Evolutionary conservation across 2,113 vertebrate species (phyloP), one percentile per base, ranked within the genome.

Genomic region (Nanorana parkeri): DNA sequence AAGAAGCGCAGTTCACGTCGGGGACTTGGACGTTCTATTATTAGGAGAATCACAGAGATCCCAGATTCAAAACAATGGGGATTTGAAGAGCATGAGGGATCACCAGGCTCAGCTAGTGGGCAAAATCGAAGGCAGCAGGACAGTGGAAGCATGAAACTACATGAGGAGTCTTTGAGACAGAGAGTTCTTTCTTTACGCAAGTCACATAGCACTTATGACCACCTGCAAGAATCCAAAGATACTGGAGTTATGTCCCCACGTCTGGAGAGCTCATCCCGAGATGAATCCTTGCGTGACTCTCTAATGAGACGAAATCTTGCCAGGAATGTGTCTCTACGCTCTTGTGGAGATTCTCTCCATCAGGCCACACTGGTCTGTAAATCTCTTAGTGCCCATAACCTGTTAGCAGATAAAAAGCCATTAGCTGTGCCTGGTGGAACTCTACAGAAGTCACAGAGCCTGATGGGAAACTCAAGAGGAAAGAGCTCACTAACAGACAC

Each of bases 361-460:
- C 90, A 90, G 0, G 90, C 93, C 2, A 91, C 93, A 0, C 92
- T 94, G 0, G 86, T 96, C 10, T 96, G 93, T 85, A 96, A 95
- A 84, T 99, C 97, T 0, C 94, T 92, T 78, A 99, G 97, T 0
- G 95, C 97, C 47, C 97, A 97, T 68, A 96, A 97, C 84, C 90
- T 99, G 74, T 85, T 88, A 0, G 92, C 94, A 17, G 89, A 90
- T 24, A 92, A 90, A 63, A 94, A 90, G 83, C 85, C 91, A 1
- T 76, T 93, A 63, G 90, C 86, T 54, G 93, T 94, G 36, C 66
- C 90, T 71, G 85, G 86, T 5, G 88, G 10, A 17, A 92, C 87
- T 10, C 85, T 95, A 71, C 94, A 96, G 52, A 96, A 96, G 86
- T 95, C 96, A 1, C 92, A 91, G 84, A 96, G 95, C 68, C 85